Evolutionary conservation across 2,888 invertebrate genomes (phyloP).

Genomic region (Tanytarsus gracilentus): DNA sequence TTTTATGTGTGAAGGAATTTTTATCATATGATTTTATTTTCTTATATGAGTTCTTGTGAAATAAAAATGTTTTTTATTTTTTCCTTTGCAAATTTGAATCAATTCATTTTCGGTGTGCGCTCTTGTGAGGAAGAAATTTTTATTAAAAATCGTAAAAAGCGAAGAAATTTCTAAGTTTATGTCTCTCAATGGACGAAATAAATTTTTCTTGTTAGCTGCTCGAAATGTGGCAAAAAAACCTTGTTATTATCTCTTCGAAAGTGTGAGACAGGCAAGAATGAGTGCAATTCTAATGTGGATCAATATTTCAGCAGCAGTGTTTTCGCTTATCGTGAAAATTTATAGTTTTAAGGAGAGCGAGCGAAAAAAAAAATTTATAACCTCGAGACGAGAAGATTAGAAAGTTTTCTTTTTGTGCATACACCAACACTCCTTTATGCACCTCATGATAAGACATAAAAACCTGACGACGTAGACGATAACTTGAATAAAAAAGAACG

Average conservation of each 20-base stretch:
- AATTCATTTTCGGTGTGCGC: too few species aligned
- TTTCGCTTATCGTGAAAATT: conserved; percentile 1
- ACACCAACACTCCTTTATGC: too few species aligned
- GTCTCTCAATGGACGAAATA: conserved; percentile 11
- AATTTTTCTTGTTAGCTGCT: not conserved
- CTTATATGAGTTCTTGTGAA: too few species aligned
- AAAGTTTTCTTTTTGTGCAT: conserved; percentile 9
- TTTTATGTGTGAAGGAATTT: too few species aligned
- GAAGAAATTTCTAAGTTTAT: not conserved
- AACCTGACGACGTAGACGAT: conserved; percentile 3
- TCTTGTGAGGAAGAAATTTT: not conserved
- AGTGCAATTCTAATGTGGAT: conserved; percentile 6
- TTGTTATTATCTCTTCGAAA: conserved; percentile 12
- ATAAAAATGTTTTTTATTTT: too few species aligned
- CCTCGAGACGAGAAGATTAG: not conserved
- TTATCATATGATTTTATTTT: too few species aligned
- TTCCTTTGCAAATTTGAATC: too few species aligned
- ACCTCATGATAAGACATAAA: not conserved
- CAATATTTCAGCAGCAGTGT: not conserved
- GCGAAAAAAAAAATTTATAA: not conserved
- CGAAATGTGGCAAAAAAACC: not conserved
- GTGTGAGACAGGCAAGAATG: too few species aligned
- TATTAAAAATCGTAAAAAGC: not conserved
- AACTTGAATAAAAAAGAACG: not conserved
- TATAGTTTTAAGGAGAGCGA: conserved; percentile 2